Percentiles rank a stretch among this genome's conserved stretches.
phyloP scores from a whole-genome alignment of 37 sponge, comb jelly and placozoan species.

The Halisarca cf. caerulea region DNA sequence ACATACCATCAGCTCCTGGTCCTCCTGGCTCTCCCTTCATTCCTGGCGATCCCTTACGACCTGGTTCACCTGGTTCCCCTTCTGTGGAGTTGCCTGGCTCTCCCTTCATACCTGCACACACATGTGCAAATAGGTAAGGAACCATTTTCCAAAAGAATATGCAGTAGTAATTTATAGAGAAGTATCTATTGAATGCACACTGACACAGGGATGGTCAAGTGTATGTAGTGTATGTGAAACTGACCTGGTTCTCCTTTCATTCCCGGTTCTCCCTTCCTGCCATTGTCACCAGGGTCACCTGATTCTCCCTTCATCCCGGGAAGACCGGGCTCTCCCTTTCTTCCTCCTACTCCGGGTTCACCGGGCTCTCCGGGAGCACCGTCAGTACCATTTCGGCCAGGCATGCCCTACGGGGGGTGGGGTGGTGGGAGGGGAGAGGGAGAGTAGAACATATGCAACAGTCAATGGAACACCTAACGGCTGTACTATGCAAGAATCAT shows the following conservation, averaged over 20 bases:
- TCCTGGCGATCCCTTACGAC: slow-evolving; percentile 24
- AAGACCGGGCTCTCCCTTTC: not conserved
- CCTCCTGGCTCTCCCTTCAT: slow-evolving; percentile 22
- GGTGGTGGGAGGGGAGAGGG: too few relatives aligned
- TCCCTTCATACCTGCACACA: not conserved
- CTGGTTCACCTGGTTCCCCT: slow-evolving; percentile 46
- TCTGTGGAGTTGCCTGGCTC: not conserved
- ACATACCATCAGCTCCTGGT: slow-evolving; percentile 46
- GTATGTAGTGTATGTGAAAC: too few relatives aligned
- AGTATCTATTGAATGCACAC: too few relatives aligned
- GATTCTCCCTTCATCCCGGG: slow-evolving; percentile 35
- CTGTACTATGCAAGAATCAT: too few relatives aligned
- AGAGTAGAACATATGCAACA: too few relatives aligned
- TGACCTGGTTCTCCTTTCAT: slow-evolving; percentile 25
- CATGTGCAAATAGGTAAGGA: too few relatives aligned
- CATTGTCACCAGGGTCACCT: slow-evolving; percentile 43
- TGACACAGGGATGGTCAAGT: too few relatives aligned
- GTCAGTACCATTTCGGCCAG: not conserved
- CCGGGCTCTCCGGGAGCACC: slow-evolving; percentile 2
- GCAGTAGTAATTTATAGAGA: too few relatives aligned
- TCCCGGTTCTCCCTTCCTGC: slow-evolving; percentile 24
- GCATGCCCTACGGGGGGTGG: too few relatives aligned
- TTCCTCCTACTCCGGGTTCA: not conserved
- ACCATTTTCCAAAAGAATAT: too few relatives aligned
- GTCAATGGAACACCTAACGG: too few relatives aligned